Conservation (phyloP, 2,797 vertebrate genomes). For the Limnodromus scolopaceus region DNA sequence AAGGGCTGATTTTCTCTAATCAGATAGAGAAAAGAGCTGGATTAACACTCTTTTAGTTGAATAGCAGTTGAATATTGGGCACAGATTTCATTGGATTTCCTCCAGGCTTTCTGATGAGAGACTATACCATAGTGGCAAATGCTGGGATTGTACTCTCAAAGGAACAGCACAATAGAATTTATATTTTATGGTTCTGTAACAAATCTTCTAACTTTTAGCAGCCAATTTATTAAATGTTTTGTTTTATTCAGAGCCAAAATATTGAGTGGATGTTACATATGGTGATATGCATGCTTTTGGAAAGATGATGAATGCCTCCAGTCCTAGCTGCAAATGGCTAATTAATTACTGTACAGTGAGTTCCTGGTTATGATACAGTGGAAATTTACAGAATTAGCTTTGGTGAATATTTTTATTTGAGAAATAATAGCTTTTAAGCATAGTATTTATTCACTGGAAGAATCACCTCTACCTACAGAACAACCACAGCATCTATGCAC, state of each 20-base stretch:
- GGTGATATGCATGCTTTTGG: conserved; percentile 19
- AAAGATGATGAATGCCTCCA: conserved; percentile 48
- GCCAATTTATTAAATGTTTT: conserved; percentile 34
- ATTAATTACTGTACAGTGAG: conserved; percentile 52
- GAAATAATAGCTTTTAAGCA: background rate
- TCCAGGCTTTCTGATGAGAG: background rate
- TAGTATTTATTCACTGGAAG: background rate
- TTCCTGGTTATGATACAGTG: conserved; percentile 20
- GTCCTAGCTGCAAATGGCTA: conserved; percentile 19
- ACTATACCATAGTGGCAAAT: background rate
- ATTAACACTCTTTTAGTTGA: background rate
- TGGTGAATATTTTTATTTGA: background rate
- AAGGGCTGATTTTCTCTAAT: background rate
- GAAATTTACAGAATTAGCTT: conserved; percentile 22
- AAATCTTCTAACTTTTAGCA: conserved; percentile 15
- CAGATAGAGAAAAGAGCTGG: background rate
- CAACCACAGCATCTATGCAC: background rate
- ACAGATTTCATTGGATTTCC: background rate
- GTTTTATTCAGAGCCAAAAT: conserved; percentile 38
- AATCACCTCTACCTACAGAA: background rate
- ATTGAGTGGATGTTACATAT: conserved; percentile 46
- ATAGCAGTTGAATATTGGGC: background rate
- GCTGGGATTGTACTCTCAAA: background rate
- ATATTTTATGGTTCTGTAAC: background rate
- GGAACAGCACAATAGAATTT: background rate